Base-by-base conservation (phyloP, 2,113 vertebrate species). In the Alouatta palliata region DNA sequence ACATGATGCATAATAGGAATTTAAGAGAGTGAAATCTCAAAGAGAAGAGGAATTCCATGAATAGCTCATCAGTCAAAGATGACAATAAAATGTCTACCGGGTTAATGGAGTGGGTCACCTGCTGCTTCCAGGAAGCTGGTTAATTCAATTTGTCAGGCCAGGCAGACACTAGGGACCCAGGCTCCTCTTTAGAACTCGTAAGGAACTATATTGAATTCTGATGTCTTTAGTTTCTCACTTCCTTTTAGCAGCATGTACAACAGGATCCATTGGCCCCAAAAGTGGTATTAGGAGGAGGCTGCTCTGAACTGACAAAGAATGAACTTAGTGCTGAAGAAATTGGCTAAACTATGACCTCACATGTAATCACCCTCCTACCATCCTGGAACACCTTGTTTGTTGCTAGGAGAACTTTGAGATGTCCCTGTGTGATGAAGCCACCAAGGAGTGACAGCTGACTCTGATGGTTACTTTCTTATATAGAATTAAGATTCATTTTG, bases 81-180 rank as follows among this genome's bases (percentile, higher is more conserved):
- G 94, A 97, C 95, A 98, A 97, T 95, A 97, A 97, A 96, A 98
- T 91, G 87, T 97, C 81, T 68, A 77, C 97, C 91, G 80, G 68
- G 86, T 98, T 98, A 98, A 98, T 97, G 95, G 94, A 85, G n/a
- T 56, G 92, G 97, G 96, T 98, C 96, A 97, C 96, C 95, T 97
- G 91, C 82, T 1, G 0, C 96, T 98, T 98, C 93, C 98, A 95
- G 96, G 96, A 98, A 98, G 66, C 0, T 32, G 86, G 30, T 75
- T 98, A 98, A 98, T 98, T 98, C 49, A 97, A 97, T 98, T 97
- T 98, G 64, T 95, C 97, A 86, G 80, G 96, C 43, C 20, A 95
- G 88, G 85, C 49, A 97, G 92, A 88, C 32, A 8, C 95, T 93
- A 61, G 90, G 97, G 84, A 98, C 97, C 40, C 70, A 40, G 40